A percentile compares a stretch with the other conserved stretches of the same genome.
Evolutionary conservation across 2,113 vertebrate genomes (phyloP).

Genomic region (Alexandromys fortis): DNA sequence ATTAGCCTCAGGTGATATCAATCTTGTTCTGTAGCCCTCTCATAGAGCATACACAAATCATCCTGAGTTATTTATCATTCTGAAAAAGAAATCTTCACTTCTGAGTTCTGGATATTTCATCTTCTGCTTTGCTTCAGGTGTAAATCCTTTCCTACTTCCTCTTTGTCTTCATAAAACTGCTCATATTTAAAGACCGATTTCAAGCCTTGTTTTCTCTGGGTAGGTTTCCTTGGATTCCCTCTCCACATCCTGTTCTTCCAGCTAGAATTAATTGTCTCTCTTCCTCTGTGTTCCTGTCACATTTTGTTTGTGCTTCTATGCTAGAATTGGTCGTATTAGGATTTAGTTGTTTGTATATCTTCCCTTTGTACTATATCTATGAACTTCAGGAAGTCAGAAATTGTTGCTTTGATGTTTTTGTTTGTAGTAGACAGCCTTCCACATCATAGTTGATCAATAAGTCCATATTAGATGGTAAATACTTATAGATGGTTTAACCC

Average conservation of each 20-base stretch:
- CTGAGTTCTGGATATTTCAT: constrained; percentile 21
- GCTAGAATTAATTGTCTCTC: background rate
- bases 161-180: constrained; percentile 38
- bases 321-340: background rate
- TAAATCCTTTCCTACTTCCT: constrained; percentile 4
- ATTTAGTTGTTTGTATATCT: constrained; percentile 33
- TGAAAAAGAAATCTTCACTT: background rate
- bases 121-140: background rate
- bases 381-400: background rate
- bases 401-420: constrained; percentile 25
- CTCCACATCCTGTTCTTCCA: background rate
- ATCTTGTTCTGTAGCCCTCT: background rate
- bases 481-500: background rate
- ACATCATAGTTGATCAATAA: background rate
- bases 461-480: constrained; percentile 29
- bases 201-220: constrained; percentile 46
- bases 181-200: constrained; percentile 51
- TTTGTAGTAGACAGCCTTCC: background rate
- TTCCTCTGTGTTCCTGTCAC: background rate
- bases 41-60: background rate
- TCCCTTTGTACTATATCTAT: background rate
- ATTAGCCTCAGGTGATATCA: background rate
- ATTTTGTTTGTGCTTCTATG: constrained; percentile 22
- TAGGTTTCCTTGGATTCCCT: background rate
- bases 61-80: constrained; percentile 23